Base-by-base conservation (phyloP, 1,140 invertebrate species). In the Drosophila nebulosa region DNA sequence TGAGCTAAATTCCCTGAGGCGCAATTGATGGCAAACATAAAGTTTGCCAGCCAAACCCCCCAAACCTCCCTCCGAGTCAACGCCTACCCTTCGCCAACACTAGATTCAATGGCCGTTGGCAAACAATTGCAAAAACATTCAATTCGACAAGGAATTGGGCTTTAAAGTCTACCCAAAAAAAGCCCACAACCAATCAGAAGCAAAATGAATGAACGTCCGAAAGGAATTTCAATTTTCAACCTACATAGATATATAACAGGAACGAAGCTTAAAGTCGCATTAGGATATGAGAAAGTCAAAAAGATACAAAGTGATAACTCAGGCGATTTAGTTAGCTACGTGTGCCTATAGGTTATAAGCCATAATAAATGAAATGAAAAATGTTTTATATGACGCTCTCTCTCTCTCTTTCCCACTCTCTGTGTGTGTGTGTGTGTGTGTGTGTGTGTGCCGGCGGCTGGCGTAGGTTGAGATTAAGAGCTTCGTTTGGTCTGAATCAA, bases 21-120 rank as follows among this genome's bases (percentile, higher is more conserved):
- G 77, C 81, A 85, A 85, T 85, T 85, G 80, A 58, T 66, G 80
- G 73, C 80, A 84, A 84, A 69, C 75, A 76, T 79, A 70, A 79
- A 85, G 69, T 69, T n/a, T n/a, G n/a, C n/a, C n/a, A n/a, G 27
- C 27, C 10, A 30, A 30, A 2, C 64, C 12, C 4, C n/a, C n/a
- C n/a, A n/a, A n/a, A 12, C 50, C 50, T 1, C 50, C 12, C 21
- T 10, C 2, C 50, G n/a, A n/a, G n/a, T n/a, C n/a, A n/a, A n/a
- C n/a, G n/a, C 22, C 24, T 18, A 4, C 22, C 36, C 14, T 42
- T 16, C 3, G 3, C 35, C 32, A 35, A 10, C n/a, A n/a, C n/a
- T n/a, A n/a, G n/a, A n/a, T n/a, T 46, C 39, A 46, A 10, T 18
- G 9, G 39, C 39, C 39, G 39, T 46, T 46, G 68, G 50, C 35